Conservation (phyloP, 1,140 invertebrate species). For the Brachionus calyciflorus region DNA sequence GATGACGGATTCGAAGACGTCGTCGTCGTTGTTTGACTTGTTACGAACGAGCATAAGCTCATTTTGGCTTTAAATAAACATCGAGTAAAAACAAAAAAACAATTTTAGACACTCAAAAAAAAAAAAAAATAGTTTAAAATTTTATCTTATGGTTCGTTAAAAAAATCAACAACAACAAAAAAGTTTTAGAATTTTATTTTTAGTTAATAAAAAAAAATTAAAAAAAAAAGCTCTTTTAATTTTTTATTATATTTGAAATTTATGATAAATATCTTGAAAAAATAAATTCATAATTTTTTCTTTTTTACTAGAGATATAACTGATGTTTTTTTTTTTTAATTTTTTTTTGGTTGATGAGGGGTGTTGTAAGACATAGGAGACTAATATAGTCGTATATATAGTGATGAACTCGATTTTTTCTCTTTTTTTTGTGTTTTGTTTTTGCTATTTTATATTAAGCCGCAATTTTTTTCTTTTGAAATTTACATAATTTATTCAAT, state of each 20-base stretch:
- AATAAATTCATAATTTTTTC: slow-evolving; percentile 10
- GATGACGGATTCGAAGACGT: neutral
- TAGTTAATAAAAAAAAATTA: neutral
- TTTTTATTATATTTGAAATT: slow-evolving; percentile 27
- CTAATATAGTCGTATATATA: neutral
- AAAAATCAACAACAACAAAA: no score
- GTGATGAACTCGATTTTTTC: slow-evolving; percentile 25
- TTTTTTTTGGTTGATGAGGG: no score
- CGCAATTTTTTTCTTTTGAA: no score
- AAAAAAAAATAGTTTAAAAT: neutral
- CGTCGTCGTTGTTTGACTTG: neutral
- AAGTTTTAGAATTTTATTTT: no score
- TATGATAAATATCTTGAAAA: slow-evolving; percentile 27
- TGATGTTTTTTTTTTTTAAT: no score
- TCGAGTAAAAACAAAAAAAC: slow-evolving; percentile 9
- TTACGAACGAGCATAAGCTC: slow-evolving; percentile 38
- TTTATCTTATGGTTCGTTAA: no score
- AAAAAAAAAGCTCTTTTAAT: slow-evolving; percentile 20
- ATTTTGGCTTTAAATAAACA: neutral
- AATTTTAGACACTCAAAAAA: neutral
- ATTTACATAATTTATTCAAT: no score
- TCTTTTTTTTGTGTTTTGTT: neutral
- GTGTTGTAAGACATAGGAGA: neutral
- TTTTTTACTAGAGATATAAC: neutral
- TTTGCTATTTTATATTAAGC: slow-evolving; percentile 4